These are phyloP conservation scores for Stegastes partitus DNA, from an alignment of 2,113 vertebrate genomes.

Conservation along the genomic window DNA sequence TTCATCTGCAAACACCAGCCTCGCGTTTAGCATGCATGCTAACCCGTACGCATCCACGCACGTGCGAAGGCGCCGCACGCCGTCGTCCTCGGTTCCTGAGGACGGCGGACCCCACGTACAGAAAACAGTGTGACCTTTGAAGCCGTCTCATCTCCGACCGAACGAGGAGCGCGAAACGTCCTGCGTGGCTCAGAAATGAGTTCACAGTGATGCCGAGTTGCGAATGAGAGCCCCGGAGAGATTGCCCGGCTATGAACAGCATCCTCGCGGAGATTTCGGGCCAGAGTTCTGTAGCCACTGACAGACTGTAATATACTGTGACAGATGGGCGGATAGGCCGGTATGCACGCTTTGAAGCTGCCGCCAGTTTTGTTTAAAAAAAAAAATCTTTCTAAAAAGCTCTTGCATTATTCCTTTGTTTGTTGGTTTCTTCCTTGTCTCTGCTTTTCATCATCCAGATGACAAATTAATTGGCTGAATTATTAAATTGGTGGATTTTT, in stretches of 20 bases:
- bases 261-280: constrained; percentile 42
- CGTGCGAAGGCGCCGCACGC: background rate
- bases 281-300: constrained; percentile 18
- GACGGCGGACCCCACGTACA: constrained; percentile 21
- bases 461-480: too few relatives aligned
- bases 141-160: constrained; percentile 69
- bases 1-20: constrained; percentile 33
- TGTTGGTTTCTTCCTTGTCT: too few relatives aligned
- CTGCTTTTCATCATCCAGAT: too few relatives aligned
- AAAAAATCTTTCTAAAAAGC: background rate
- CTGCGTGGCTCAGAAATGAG: constrained; percentile 72
- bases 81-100: constrained; percentile 16
- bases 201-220: constrained; percentile 60
- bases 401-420: background rate
- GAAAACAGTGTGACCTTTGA: constrained; percentile 72
- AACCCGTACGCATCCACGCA: constrained; percentile 18
- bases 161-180: constrained; percentile 63
- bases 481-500: too few relatives aligned
- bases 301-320: constrained; percentile 35
- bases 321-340: constrained; percentile 13
- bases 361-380: background rate
- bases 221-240: constrained; percentile 64
- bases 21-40: constrained; percentile 5
- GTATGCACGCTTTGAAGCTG: background rate
- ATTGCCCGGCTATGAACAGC: constrained; percentile 47